A percentile compares a stretch with the other conserved stretches of the same genome.
phyloP scores from a whole-genome alignment of 2,888 invertebrate species.

The Tachystola acroxantha region DNA sequence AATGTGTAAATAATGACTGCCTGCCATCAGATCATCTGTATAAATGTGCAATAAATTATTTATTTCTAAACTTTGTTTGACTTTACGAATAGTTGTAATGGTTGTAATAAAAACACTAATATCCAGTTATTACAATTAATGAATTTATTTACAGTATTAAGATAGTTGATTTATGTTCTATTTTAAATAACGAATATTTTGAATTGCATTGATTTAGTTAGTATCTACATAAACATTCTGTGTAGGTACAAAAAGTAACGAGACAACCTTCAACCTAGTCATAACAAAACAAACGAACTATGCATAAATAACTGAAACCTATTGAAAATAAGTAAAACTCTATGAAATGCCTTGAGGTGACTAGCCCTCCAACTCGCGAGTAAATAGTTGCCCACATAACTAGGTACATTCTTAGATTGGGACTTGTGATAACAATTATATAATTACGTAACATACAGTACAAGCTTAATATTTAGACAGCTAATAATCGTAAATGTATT shows the following conservation, averaged over 20 bases:
- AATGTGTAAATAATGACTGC: slow-evolving; percentile 31
- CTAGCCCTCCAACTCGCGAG: neutral
- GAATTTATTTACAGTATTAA: slow-evolving; percentile 59
- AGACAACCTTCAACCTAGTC: neutral
- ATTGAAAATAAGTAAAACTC: neutral
- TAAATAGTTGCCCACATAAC: neutral
- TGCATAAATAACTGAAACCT: neutral
- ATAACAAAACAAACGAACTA: neutral
- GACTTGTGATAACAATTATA: slow-evolving; percentile 29
- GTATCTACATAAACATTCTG: neutral
- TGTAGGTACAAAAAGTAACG: neutral
- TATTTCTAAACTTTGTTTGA: slow-evolving; percentile 14
- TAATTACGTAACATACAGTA: neutral
- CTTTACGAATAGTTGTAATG: neutral
- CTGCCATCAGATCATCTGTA: slow-evolving; percentile 26
- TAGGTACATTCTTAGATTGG: slow-evolving; percentile 56
- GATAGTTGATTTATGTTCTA: slow-evolving; percentile 10
- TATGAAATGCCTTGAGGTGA: neutral
- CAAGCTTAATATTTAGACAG: neutral
- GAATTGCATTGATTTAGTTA: slow-evolving; percentile 11
- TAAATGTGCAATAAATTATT: slow-evolving; percentile 54
- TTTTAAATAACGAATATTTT: slow-evolving; percentile 6
- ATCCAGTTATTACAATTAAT: slow-evolving; percentile 37
- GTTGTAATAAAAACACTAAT: slow-evolving; percentile 25
- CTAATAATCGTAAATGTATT: neutral